Evolutionary conservation across 2,888 invertebrate genomes (phyloP).

Genomic region (Aleiodes alternator): DNA sequence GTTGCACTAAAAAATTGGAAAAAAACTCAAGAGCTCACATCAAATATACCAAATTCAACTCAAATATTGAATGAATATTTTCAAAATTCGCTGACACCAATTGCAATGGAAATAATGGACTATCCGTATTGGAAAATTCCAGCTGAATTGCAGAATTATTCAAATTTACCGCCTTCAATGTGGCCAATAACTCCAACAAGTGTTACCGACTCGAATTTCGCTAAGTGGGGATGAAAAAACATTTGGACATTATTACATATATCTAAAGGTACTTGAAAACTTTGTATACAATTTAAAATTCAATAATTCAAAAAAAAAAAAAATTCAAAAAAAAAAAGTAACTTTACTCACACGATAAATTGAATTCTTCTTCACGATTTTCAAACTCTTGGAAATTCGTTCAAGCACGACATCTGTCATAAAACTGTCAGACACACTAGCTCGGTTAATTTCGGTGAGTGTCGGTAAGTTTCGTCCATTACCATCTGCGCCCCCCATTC

Average conservation of each 20-base stretch:
- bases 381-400: no score
- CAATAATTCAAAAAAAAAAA: slow-evolving; percentile 30
- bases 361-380: neutral
- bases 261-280: neutral
- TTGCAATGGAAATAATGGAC: slow-evolving; percentile 73
- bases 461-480: slow-evolving; percentile 57
- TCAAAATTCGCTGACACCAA: slow-evolving; percentile 67
- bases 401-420: slow-evolving; percentile 53
- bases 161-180: slow-evolving; percentile 80
- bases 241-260: neutral
- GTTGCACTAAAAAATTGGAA: slow-evolving; percentile 69
- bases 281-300: slow-evolving; percentile 11
- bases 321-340: neutral
- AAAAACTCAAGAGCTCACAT: slow-evolving; percentile 51
- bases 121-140: slow-evolving; percentile 79
- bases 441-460: slow-evolving; percentile 54
- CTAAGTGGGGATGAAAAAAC: slow-evolving; percentile 78
- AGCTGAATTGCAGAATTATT: slow-evolving; percentile 74
- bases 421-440: slow-evolving; percentile 6
- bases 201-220: slow-evolving; percentile 76
- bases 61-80: slow-evolving; percentile 66
- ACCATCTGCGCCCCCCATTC: slow-evolving; percentile 59
- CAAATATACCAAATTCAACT: slow-evolving; percentile 62
- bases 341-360: slow-evolving; percentile 3
- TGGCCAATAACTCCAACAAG: slow-evolving; percentile 78